Conservation (phyloP, 2,888 invertebrate species). For the Adelognathus sp. region DNA sequence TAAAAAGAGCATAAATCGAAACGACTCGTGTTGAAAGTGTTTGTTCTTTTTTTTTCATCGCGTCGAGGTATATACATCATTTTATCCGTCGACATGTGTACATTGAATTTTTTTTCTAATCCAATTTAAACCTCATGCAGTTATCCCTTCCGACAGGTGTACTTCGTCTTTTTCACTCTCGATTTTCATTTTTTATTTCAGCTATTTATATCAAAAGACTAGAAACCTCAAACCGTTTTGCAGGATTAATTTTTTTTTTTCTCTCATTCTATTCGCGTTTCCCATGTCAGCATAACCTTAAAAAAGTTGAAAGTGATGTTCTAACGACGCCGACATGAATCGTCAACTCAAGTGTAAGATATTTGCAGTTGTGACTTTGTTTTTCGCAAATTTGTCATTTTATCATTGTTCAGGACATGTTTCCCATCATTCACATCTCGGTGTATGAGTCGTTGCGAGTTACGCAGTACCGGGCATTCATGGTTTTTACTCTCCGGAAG, state of each 20-base stretch:
- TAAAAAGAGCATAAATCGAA: too few relatives aligned
- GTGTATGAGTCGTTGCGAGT: background rate
- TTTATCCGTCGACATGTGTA: background rate
- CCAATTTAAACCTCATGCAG: background rate
- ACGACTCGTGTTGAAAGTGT: too few relatives aligned
- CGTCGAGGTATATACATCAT: too few relatives aligned
- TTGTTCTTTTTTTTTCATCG: too few relatives aligned
- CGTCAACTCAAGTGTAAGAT: conserved; percentile 56
- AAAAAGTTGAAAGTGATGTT: conserved; percentile 55
- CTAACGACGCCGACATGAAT: conserved; percentile 51
- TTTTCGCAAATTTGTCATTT: background rate
- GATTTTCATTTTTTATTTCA: too few relatives aligned
- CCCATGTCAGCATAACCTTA: conserved; percentile 70
- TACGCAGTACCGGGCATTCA: background rate
- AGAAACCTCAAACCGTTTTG: too few relatives aligned
- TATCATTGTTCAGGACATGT: background rate
- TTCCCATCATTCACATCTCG: background rate
- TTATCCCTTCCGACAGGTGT: background rate
- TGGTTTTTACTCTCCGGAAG: background rate
- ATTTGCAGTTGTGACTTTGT: conserved; percentile 18
- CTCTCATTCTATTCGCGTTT: conserved; percentile 39
- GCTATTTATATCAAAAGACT: too few relatives aligned
- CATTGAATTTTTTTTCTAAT: background rate
- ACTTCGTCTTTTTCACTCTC: conserved; percentile 26
- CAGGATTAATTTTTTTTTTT: conserved; percentile 31